phyloP scores from a whole-genome alignment of 2,888 invertebrate genomes.

The Notodonta ziczac region DNA sequence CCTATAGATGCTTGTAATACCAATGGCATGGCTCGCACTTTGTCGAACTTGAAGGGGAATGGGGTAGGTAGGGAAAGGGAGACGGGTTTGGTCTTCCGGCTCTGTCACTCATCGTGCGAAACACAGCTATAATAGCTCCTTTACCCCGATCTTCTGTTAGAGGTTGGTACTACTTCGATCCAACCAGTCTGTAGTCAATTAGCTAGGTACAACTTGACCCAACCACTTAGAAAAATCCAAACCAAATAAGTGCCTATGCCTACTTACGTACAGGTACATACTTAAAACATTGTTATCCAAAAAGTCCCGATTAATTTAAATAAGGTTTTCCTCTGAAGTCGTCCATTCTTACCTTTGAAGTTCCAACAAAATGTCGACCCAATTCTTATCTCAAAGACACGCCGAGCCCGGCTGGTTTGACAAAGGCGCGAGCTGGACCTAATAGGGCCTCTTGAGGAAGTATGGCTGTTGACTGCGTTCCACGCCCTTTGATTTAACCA shows the following conservation, averaged over 20 bases:
- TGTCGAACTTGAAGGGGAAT: no score
- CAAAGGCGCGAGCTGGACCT: slow-evolving; percentile 76
- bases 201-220: no score
- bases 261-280: not conserved
- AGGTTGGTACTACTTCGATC: no score
- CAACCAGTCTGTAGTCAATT: no score
- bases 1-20: no score
- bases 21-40: no score
- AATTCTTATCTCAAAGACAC: slow-evolving; percentile 81
- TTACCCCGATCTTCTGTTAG: no score
- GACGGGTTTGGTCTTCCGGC: no score
- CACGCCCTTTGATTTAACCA: slow-evolving; percentile 65
- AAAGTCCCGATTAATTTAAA: slow-evolving; percentile 22
- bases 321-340: slow-evolving; percentile 28
- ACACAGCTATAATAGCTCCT: no score
- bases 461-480: slow-evolving; percentile 55
- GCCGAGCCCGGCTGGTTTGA: slow-evolving; percentile 60
- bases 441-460: slow-evolving; percentile 74
- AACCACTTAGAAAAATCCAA: not conserved
- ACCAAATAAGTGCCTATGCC: slow-evolving; percentile 15
- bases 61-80: no score
- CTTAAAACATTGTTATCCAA: slow-evolving; percentile 34
- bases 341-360: slow-evolving; percentile 63
- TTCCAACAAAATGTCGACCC: slow-evolving; percentile 67
- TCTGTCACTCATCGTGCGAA: no score